Base-by-base conservation (phyloP, 2,888 invertebrate species). In the Apamea monoglypha region DNA sequence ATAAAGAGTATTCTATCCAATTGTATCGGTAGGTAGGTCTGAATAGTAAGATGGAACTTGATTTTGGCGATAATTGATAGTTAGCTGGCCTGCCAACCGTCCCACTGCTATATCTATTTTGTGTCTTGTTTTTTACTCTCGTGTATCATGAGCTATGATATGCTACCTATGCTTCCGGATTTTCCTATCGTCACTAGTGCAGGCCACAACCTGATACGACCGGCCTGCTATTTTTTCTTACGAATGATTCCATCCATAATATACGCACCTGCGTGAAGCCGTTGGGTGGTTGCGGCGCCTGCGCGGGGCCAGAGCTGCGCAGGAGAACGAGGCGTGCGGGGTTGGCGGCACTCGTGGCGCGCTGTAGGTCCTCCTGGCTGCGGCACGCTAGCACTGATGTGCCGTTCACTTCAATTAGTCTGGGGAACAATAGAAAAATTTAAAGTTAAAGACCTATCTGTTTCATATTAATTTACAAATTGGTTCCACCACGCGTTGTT, bases 321-420 rank as follows among this genome's bases (percentile, higher is more conserved):
- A 98, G 96, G 64, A 98, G 97, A 61, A 98, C 98, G 66, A 98
- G 95, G 81, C 97, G 97, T 32, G 98, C 98, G 0, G 98, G 97
- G 90, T 97, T 97, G 14, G 97, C 97, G 32, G 97, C 97, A 70
- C 97, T 97, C 63, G 98, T 95, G 59, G 98, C 97, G 79, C 98
- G 97, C 85, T 97, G 97, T 83, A 98, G 94, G 90, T 98, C 98
- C 78, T 98, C 98, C 89, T 97, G 97, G 84, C 97, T 97, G 86
- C 97, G 98, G 89, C 98, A 97, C 78, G 97, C 97, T 78, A 98
- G 95, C 73, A 98, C 97, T 64, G 98, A 94, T 90, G 98, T 98
- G 53, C 98, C 98, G 93, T 98, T 98, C 74, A 98, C 98, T 95
- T 99, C 99, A 84, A 99, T 94, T 89, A 99, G 95, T 90, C 98